These are phyloP conservation scores for Lepidurus couesii DNA, from an alignment of 1,140 invertebrate genomes.

Conservation along the genomic window DNA sequence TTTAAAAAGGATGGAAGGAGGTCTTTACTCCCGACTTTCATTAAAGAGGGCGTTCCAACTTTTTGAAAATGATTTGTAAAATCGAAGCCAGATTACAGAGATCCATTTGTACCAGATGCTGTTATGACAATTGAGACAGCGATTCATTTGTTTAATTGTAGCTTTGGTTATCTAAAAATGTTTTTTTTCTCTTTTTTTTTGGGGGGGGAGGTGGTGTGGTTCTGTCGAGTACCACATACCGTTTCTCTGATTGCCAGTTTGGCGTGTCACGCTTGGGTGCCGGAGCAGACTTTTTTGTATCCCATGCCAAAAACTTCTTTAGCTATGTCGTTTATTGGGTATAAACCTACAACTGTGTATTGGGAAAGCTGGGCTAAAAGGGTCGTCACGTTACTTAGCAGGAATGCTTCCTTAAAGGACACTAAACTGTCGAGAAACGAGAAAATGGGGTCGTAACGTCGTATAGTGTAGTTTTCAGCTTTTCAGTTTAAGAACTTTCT, in stretches of 20 bases:
- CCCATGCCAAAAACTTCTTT: not conserved
- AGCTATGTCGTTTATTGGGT: not conserved
- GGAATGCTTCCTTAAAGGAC: conserved; percentile 1
- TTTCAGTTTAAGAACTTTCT: not conserved
- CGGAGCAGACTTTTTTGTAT: not conserved
- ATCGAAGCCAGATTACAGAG: not conserved
- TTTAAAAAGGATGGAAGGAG: not conserved
- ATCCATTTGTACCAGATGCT: not conserved
- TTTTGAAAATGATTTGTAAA: not conserved
- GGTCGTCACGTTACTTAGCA: not conserved
- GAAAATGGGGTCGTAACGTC: not conserved
- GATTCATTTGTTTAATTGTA: not conserved
- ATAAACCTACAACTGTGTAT: not conserved
- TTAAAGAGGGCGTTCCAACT: not conserved
- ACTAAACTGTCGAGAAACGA: not conserved
- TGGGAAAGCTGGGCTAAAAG: not conserved
- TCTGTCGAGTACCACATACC: not conserved
- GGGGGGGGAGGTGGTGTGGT: not conserved
- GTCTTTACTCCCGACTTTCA: not conserved
- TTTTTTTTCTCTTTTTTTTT: too few relatives aligned
- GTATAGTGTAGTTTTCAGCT: not conserved
- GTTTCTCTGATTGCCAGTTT: not conserved
- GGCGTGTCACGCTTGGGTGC: conserved; percentile 12
- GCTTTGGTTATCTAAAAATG: not conserved
- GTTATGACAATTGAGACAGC: not conserved